Base-by-base conservation (phyloP, 2,888 invertebrate genomes). In the Stictocephala bisonia region DNA sequence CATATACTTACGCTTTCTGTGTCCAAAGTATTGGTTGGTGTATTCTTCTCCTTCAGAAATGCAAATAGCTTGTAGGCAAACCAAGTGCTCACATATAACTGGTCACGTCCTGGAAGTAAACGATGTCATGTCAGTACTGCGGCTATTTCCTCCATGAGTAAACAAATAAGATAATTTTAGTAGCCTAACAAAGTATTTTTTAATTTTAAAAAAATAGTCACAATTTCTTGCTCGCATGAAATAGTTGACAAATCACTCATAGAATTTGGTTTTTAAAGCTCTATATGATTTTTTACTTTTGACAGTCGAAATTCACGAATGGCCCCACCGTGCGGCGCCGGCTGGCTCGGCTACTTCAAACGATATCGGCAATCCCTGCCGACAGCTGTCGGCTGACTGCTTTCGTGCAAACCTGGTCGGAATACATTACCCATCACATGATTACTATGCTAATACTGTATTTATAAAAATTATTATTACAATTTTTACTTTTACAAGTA, bases 11-110 rank as follows among this genome's bases (percentile, higher is more conserved):
- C 44, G 44, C 44, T 44, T 56, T 56, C 13, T 58, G 70, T 50
- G n/a, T 70, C 26, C 29, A 60, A 29, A 27, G 70, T 53, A 22
- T 26, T 18, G 53, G 22, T 58, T 56, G 70, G 53, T n/a, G 26
- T 29, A 31, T 60, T 35, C 50, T 70, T 70, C 9, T 60, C 56
- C 20, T 13, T 58, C 29, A 70, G 56, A 58, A 70, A 70, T 26
- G 29, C 56, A 35, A 70, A 70, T 20, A 50, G 13, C 35, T 56
- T 58, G 56, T 58, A 70, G n/a, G 56, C 70, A 31, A 70, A 70
- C 70, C 70, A 70, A 27, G 24, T 70, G n/a, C 53, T 56, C 29
- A 56, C 35, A 29, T 70, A 70, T 29, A 56, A 24, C 27, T 60
- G 53, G 15, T 58, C 70, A 27, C 40, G 27, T 56, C 70, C 70